Evolutionary conservation across 2,888 invertebrate genomes (phyloP).

Genomic region (Chrysomela aeneicollis): DNA sequence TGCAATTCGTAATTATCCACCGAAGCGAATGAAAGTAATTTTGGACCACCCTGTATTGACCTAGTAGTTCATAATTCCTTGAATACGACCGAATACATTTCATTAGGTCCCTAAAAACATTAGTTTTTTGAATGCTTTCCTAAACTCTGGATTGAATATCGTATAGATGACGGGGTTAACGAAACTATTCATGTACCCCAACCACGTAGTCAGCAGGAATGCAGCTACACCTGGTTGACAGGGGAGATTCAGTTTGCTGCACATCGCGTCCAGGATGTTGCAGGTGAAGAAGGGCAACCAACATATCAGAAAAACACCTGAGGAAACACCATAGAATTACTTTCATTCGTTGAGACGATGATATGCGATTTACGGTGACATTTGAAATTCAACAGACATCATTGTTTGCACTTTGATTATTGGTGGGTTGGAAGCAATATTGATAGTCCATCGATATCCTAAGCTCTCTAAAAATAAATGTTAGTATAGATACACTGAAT

Average conservation of each 20-base stretch:
- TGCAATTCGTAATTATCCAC: no score
- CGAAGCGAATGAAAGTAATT: no score
- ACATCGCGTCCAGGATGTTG: slow-evolving; percentile 96
- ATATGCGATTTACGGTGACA: no score
- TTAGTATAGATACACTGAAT: no score
- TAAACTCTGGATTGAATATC: slow-evolving; percentile 96
- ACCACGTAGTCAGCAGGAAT: slow-evolving; percentile 96
- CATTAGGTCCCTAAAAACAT: slow-evolving; percentile 70
- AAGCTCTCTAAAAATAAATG: no score
- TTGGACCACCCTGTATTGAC: no score
- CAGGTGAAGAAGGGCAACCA: slow-evolving; percentile 99
- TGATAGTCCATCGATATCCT: no score
- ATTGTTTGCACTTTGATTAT: no score
- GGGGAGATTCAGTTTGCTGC: slow-evolving; percentile 81
- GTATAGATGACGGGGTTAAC: slow-evolving; percentile 94
- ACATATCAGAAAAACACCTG: slow-evolving; percentile 97
- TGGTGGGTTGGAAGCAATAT: no score
- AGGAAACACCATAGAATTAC: no score
- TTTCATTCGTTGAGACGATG: background rate
- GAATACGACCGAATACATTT: background rate
- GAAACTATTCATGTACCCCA: slow-evolving; percentile 97
- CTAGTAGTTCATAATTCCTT: background rate
- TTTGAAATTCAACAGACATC: no score
- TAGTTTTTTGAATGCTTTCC: slow-evolving; percentile 96
- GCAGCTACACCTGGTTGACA: slow-evolving; percentile 87